Evolutionary conservation across 2,113 vertebrate genomes (phyloP).

Genomic region (Clarias batrachus): DNA sequence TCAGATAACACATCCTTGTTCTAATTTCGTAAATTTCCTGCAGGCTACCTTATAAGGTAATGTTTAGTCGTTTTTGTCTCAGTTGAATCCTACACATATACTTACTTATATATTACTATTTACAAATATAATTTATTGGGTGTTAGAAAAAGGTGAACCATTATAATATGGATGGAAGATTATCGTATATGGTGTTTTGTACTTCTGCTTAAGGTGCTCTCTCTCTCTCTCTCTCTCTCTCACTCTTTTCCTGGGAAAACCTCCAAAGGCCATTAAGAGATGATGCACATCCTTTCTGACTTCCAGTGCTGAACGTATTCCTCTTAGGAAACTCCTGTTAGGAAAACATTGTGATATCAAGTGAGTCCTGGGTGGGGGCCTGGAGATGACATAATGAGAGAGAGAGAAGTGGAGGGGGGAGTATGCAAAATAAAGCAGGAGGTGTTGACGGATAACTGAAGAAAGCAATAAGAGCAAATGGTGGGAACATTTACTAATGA

Average conservation of each 20-base stretch:
- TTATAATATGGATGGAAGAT: not conserved
- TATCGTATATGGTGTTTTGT: not conserved
- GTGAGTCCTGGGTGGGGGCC: not conserved
- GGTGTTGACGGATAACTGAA: not conserved
- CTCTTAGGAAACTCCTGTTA: not conserved
- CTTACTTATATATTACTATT: no score
- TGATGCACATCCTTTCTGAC: slow-evolving; percentile 44
- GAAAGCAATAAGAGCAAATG: not conserved
- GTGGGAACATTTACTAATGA: not conserved
- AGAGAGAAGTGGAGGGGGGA: not conserved
- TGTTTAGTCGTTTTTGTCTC: not conserved
- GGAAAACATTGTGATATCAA: slow-evolving; percentile 3
- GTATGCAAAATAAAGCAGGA: not conserved
- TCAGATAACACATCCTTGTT: not conserved
- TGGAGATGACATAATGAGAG: not conserved
- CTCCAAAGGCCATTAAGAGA: not conserved
- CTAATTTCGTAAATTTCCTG: not conserved
- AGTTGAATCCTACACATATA: not conserved
- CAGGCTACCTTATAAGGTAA: not conserved
- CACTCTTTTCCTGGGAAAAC: not conserved
- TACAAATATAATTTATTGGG: not conserved
- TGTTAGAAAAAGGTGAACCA: not conserved
- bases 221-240: no score
- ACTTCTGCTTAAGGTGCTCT: not conserved
- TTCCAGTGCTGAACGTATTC: not conserved